These are phyloP conservation scores for Poecilus cupreus DNA, from an alignment of 2,888 invertebrate species.

Conservation along the genomic window DNA sequence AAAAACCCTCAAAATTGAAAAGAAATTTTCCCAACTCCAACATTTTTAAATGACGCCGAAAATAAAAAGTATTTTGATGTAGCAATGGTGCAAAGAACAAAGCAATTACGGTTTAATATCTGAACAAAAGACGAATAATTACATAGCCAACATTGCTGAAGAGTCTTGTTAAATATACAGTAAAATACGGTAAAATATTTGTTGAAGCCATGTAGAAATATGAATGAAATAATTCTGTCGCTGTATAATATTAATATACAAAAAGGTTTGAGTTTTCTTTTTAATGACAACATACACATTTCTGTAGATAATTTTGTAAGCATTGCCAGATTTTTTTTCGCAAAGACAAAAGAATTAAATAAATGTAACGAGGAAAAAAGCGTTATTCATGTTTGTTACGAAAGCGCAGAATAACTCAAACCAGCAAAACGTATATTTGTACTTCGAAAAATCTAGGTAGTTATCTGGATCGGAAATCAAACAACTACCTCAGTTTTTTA, in stretches of 20 bases:
- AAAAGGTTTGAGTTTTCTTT: background rate
- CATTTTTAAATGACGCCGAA: background rate
- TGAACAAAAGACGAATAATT: constrained; percentile 33
- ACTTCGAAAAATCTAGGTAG: too few species aligned
- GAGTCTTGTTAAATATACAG: constrained; percentile 10
- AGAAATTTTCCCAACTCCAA: background rate
- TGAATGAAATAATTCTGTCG: background rate
- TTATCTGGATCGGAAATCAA: too few species aligned
- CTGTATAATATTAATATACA: too few species aligned
- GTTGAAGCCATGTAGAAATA: background rate
- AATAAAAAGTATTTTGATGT: background rate
- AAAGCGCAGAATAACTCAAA: too few species aligned
- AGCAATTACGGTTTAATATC: background rate
- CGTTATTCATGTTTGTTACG: too few species aligned
- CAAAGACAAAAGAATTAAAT: too few species aligned
- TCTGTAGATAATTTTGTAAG: background rate
- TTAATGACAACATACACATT: background rate
- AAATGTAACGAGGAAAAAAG: too few species aligned
- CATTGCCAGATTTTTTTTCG: too few species aligned
- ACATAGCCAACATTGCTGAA: background rate
- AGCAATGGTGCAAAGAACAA: background rate
- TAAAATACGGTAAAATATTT: background rate
- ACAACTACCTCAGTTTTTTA: too few species aligned
- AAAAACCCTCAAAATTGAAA: background rate
- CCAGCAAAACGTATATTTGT: too few species aligned